These are phyloP conservation scores for Ceyx cyanopectus DNA, from an alignment of 2,113 vertebrate species.

Conservation along the genomic window DNA sequence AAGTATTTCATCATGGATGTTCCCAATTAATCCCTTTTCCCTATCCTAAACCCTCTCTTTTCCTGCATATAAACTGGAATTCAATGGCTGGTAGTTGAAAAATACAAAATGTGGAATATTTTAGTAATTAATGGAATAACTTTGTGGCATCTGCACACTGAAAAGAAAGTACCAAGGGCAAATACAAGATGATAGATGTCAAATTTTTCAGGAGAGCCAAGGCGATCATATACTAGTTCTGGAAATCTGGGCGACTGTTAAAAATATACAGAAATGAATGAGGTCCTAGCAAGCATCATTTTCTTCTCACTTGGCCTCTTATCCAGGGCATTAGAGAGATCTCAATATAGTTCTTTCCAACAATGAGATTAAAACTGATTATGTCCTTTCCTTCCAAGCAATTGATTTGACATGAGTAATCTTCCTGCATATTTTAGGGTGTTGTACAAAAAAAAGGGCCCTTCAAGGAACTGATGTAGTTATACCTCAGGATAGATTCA, in stretches of 20 bases:
- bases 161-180: not conserved
- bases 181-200: not conserved
- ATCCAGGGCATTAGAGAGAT: not conserved
- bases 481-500: not conserved
- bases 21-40: conserved; percentile 2
- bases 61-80: conserved; percentile 11
- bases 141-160: not conserved
- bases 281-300: not conserved
- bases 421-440: not conserved
- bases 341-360: not conserved
- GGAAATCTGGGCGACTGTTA: not conserved
- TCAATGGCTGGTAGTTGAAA: not conserved
- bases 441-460: not conserved
- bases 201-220: not conserved
- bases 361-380: not conserved
- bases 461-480: not conserved
- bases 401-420: not conserved
- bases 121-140: not conserved
- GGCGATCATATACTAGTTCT: not conserved
- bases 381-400: not conserved
- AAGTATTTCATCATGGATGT: conserved; percentile 23
- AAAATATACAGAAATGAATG: not conserved
- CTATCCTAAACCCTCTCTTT: conserved; percentile 27
- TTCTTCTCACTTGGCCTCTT: not conserved
- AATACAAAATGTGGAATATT: not conserved